These are phyloP conservation scores for Caenorhabditis zanzibari DNA, from an alignment of 2,888 invertebrate genomes.

Conservation along the genomic window DNA sequence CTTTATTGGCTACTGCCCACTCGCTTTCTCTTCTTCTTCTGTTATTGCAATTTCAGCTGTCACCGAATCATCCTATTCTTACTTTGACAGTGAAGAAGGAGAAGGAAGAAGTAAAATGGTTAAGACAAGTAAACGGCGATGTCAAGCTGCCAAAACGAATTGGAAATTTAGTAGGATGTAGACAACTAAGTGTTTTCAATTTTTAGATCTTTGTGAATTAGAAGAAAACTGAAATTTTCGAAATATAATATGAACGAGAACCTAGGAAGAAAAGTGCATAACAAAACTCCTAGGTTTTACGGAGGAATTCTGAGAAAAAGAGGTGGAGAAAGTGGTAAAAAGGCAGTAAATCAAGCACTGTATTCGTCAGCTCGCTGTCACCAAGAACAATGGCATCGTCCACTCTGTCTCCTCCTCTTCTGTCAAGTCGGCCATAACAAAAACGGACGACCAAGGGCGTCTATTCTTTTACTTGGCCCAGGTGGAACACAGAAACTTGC, in stretches of 20 bases:
- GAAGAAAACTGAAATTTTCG: background rate
- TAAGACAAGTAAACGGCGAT: constrained; percentile 11
- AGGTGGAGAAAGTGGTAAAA: constrained; percentile 24
- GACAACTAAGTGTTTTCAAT: constrained; percentile 1
- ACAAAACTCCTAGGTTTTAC: background rate
- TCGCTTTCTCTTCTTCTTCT: constrained; percentile 47
- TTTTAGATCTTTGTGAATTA: background rate
- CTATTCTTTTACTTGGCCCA: constrained; percentile 13
- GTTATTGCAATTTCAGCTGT: constrained; percentile 69
- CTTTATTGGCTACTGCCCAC: constrained; percentile 61
- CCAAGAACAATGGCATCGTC: constrained; percentile 49
- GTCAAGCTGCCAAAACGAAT: constrained; percentile 59
- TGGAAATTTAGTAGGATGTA: constrained; percentile 36
- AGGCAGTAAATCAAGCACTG: constrained; percentile 61
- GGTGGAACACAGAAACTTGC: constrained; percentile 32
- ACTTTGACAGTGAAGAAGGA: constrained; percentile 52
- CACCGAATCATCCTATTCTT: constrained; percentile 63
- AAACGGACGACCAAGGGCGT: constrained; percentile 48
- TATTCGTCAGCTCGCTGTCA: constrained; percentile 52
- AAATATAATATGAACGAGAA: background rate
- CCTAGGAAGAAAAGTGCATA: background rate
- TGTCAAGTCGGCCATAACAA: constrained; percentile 52
- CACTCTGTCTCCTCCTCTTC: constrained; percentile 20
- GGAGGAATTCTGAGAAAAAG: constrained; percentile 1
- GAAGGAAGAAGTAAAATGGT: background rate